Evolutionary conservation across 2,797 vertebrate genomes (phyloP).

Genomic region (Anguilla anguilla): DNA sequence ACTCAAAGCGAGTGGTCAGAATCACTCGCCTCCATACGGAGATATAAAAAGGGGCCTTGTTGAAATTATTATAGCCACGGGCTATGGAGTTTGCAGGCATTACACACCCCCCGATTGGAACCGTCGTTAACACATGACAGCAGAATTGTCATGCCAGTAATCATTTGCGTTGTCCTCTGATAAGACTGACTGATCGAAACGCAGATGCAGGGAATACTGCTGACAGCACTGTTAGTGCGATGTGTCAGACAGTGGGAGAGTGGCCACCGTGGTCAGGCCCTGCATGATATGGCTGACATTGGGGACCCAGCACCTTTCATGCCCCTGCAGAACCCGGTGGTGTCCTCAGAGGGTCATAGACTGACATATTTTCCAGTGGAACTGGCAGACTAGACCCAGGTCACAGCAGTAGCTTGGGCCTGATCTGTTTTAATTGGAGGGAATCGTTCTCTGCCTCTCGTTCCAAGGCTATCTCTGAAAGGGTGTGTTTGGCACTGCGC

Average conservation of each 20-base stretch:
- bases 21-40: background rate
- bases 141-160: background rate
- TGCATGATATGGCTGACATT: background rate
- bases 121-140: constrained; percentile 44
- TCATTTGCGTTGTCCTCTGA: background rate
- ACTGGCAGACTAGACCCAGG: too few species aligned
- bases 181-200: constrained; percentile 2
- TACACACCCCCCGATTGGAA: constrained; percentile 24
- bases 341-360: too few species aligned
- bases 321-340: background rate
- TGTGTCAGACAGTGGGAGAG: background rate
- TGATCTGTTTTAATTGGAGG: background rate
- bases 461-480: background rate
- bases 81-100: too few species aligned
- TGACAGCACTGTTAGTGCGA: background rate
- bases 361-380: too few species aligned
- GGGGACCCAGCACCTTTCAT: background rate
- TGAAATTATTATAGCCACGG: background rate
- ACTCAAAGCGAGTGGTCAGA: background rate
- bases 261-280: background rate
- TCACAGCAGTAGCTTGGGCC: background rate
- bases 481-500: background rate
- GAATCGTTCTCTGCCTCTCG: background rate
- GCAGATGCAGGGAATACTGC: background rate
- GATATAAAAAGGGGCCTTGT: background rate